Evolutionary conservation across 2,888 invertebrate genomes (phyloP), one percentile per base, ranked within the genome.

Genomic region (Azorinus chamasolen): DNA sequence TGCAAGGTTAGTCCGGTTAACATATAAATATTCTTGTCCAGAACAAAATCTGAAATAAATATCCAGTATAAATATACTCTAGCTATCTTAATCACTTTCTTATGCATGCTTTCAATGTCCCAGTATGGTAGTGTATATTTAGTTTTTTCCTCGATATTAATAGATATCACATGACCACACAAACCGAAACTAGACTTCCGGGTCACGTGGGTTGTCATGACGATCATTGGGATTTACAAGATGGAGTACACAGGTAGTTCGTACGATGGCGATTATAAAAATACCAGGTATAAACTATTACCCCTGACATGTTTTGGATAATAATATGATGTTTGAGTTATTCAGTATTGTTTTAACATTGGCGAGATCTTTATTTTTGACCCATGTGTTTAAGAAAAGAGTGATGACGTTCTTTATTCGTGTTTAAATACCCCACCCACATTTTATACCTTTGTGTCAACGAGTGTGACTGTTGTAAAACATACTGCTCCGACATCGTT

Each of bases 191-290:
- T 32, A 62, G 45, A 48, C 39, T 37, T 45, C 48, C 48, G 27
- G 4, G 48, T 79, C 72, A 73, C 78, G 65, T 72, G 79, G 50
- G 48, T 76, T 64, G 14, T 72, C 48, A 61, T 84, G 72, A 77
- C 73, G 72, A 83, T 84, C 71, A 59, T 48, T 65, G 65, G 66
- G 32, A 32, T 32, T 32, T 74, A 74, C 85, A 91, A 90, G 58
- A 91, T 92, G 91, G 92, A 93, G 89, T 93, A 92, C 85, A 92
- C 91, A n/a, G 93, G 93, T 16, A 92, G 92, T 80, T 89, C 85
- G 61, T 93, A 93, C 81, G 88, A 90, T 20, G 93, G 93, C 16
- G 91, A 92, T 22, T 83, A 83, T 55, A 87, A 84, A 73, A 92
- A 93, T 88, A 92, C 90, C 80, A 79, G 92, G 92, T 92, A 84